Evolutionary conservation across 2,113 vertebrate genomes (phyloP).

Genomic region (Sphyrna mokarran): DNA sequence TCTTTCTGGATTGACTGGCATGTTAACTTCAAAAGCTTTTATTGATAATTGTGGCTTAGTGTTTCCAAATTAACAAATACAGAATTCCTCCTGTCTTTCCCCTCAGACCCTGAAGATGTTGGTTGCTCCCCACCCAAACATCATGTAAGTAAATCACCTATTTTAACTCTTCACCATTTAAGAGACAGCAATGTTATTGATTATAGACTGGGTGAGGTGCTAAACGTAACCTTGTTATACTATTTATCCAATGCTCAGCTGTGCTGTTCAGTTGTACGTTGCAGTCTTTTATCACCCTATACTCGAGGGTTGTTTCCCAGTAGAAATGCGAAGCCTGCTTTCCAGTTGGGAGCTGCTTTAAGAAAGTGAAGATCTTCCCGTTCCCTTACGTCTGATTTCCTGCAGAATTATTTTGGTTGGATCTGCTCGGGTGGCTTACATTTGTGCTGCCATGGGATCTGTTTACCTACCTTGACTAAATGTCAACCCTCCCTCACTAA

Average conservation of each 20-base stretch:
- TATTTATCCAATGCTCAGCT: background rate
- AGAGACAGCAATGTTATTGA: background rate
- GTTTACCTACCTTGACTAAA: background rate
- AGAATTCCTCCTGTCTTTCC: constrained; percentile 22
- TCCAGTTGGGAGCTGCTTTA: background rate
- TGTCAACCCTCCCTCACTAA: background rate
- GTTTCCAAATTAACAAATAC: background rate
- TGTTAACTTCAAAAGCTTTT: background rate
- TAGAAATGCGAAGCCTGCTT: background rate
- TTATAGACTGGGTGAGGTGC: constrained; percentile 33
- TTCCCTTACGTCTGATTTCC: background rate
- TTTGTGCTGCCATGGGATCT: background rate
- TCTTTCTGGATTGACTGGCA: background rate
- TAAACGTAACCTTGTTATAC: constrained; percentile 41
- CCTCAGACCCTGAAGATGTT: constrained; percentile 83
- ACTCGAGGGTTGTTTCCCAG: background rate
- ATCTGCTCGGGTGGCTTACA: background rate
- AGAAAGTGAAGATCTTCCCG: background rate
- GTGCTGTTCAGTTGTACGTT: background rate
- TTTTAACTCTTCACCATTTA: background rate
- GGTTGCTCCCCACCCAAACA: constrained; percentile 76
- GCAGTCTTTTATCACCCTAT: background rate
- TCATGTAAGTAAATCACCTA: constrained; percentile 59
- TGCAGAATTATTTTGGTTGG: background rate
- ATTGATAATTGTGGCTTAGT: background rate